Percentiles rank a stretch among this genome's conserved stretches.
phyloP scores from a whole-genome alignment of 2,797 vertebrate genomes.

The Scomberomorus guttatus region DNA sequence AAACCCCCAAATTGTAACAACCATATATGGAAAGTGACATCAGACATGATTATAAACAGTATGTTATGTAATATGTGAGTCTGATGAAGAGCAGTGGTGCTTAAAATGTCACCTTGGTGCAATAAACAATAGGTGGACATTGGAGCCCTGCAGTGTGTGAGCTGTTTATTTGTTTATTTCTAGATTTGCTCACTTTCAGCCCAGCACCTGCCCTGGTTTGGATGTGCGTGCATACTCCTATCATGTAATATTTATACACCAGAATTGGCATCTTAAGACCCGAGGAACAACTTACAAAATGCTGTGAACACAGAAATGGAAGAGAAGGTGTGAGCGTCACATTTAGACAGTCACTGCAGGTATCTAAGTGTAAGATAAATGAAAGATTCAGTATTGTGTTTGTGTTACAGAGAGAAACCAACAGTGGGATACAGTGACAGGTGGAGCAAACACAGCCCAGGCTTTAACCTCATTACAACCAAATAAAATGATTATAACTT shows the following conservation, averaged over 20 bases:
- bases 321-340: background rate
- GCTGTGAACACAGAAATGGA: background rate
- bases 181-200: no score
- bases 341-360: background rate
- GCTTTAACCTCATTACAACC: constrained; percentile 29
- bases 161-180: no score
- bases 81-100: no score
- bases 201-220: no score
- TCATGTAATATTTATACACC: background rate
- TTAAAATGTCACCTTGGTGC: no score
- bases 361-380: constrained; percentile 12
- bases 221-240: no score
- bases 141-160: no score
- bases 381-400: background rate
- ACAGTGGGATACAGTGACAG: constrained; percentile 13
- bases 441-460: constrained; percentile 18
- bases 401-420: constrained; percentile 8
- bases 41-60: constrained; percentile 6
- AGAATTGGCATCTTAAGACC: background rate
- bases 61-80: constrained; percentile 1
- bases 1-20: background rate
- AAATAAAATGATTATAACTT: constrained; percentile 40
- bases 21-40: background rate
- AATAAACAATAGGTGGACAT: no score
- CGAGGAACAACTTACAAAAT: constrained; percentile 1